Evolutionary conservation across 2,113 vertebrate species (phyloP).

Genomic region (Antechinus flavipes): DNA sequence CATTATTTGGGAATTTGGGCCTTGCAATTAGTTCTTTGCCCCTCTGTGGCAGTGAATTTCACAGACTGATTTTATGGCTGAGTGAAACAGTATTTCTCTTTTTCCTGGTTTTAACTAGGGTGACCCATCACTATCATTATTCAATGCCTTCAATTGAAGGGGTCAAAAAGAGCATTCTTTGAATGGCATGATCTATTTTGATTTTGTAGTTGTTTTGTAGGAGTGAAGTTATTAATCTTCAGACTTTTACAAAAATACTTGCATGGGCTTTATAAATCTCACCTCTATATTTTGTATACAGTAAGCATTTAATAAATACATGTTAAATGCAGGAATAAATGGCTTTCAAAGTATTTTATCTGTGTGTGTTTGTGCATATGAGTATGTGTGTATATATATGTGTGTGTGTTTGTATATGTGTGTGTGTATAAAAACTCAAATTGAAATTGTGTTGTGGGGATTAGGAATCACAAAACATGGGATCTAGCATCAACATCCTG

Average conservation of each 20-base stretch:
- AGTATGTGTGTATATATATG: too few relatives aligned
- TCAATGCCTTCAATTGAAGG: background rate
- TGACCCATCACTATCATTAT: conserved; percentile 7
- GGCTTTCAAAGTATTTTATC: background rate
- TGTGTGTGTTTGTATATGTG: too few relatives aligned
- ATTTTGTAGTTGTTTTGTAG: background rate
- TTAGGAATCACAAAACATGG: background rate
- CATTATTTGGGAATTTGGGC: background rate
- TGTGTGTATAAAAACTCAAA: background rate
- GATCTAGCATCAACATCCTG: background rate
- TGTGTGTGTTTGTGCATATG: background rate
- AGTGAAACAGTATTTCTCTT: background rate
- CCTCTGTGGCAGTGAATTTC: background rate
- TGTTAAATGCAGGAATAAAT: background rate
- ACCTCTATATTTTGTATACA: background rate
- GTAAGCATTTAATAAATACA: background rate
- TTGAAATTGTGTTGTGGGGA: background rate
- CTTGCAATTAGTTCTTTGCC: background rate
- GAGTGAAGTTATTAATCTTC: background rate
- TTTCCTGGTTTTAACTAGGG: background rate
- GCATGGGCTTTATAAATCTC: background rate
- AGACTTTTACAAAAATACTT: background rate
- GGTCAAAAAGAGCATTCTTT: background rate
- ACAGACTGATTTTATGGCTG: background rate
- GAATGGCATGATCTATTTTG: background rate